Evolutionary conservation across 2,888 invertebrate genomes (phyloP).

Genomic region (Oxytorus armatus): DNA sequence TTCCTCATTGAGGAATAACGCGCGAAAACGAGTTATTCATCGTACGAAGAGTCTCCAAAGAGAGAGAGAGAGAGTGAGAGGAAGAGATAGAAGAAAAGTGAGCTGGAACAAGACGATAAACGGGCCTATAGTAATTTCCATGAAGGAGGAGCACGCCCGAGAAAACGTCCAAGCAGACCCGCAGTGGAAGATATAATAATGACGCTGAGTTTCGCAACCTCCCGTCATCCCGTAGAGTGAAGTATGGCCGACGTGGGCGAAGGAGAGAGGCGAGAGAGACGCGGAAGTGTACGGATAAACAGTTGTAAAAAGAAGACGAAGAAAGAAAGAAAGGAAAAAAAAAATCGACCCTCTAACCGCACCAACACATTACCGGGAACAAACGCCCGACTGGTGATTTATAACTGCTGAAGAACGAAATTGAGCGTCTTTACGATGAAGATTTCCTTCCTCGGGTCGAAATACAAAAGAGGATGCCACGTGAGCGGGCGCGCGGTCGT

Average conservation of each 20-base stretch:
- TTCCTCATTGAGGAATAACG: constrained; percentile 19
- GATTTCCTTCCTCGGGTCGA: constrained; percentile 48
- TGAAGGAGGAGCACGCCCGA: constrained; percentile 30
- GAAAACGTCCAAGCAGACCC: constrained; percentile 21
- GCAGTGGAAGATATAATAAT: constrained; percentile 51
- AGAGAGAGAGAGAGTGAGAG: background rate
- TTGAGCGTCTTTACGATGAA: constrained; percentile 34
- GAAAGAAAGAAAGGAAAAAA: constrained; percentile 13
- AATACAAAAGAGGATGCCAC: constrained; percentile 39
- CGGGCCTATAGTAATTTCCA: constrained; percentile 11
- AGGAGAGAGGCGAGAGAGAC: background rate
- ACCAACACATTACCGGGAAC: constrained; percentile 42
- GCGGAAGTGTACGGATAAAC: constrained; percentile 48
- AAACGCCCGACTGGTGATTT: constrained; percentile 45
- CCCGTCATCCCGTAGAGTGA: constrained; percentile 63
- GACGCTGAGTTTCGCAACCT: constrained; percentile 51
- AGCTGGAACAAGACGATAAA: constrained; percentile 27
- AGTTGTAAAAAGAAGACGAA: constrained; percentile 35
- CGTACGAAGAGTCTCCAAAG: constrained; percentile 2
- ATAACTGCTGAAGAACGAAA: constrained; percentile 30
- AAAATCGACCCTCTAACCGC: constrained; percentile 9
- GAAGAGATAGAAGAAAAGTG: constrained; percentile 12
- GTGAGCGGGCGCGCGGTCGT: constrained; percentile 30
- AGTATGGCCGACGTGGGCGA: constrained; percentile 62
- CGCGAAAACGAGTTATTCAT: constrained; percentile 30